Evolutionary conservation across 2,113 vertebrate species (phyloP).

Genomic region (Collichthys lucidus): DNA sequence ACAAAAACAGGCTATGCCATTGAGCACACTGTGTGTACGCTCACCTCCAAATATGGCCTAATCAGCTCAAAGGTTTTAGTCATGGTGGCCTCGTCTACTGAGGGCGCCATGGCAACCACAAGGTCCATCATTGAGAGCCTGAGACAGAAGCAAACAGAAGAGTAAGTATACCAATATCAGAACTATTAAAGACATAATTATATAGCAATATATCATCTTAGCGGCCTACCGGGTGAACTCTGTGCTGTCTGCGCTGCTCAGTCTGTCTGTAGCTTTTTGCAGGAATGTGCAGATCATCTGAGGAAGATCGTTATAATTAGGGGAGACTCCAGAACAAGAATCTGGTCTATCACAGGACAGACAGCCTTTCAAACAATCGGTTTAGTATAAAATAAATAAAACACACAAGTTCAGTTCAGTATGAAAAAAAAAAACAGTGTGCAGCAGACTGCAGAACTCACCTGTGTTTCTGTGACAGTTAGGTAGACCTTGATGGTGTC

Average conservation of each 20-base stretch:
- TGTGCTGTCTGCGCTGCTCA: conserved; percentile 84
- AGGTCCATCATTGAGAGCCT: conserved; percentile 95
- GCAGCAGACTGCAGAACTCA: conserved; percentile 59
- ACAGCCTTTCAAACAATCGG: neutral
- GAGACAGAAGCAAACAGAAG: neutral
- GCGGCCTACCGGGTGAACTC: conserved; percentile 89
- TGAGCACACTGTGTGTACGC: neutral
- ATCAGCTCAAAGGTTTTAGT: conserved; percentile 88
- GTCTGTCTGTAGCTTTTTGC: conserved; percentile 91
- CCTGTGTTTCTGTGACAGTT: conserved; percentile 88
- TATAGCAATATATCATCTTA: neutral
- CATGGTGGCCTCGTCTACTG: conserved; percentile 88
- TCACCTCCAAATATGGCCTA: conserved; percentile 91
- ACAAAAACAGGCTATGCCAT: neutral
- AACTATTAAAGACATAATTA: neutral
- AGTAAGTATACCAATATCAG: neutral
- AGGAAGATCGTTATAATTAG: conserved; percentile 8
- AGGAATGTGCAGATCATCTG: conserved; percentile 92
- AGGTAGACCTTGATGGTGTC: conserved; percentile 95
- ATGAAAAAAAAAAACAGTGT: too few relatives aligned
- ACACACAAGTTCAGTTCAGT: too few relatives aligned
- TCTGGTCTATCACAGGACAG: neutral
- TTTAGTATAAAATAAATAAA: neutral
- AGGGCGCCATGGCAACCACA: conserved; percentile 92
- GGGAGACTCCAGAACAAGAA: neutral